Evolutionary conservation across 2,113 vertebrate genomes (phyloP).

Genomic region (Microtus montanus): DNA sequence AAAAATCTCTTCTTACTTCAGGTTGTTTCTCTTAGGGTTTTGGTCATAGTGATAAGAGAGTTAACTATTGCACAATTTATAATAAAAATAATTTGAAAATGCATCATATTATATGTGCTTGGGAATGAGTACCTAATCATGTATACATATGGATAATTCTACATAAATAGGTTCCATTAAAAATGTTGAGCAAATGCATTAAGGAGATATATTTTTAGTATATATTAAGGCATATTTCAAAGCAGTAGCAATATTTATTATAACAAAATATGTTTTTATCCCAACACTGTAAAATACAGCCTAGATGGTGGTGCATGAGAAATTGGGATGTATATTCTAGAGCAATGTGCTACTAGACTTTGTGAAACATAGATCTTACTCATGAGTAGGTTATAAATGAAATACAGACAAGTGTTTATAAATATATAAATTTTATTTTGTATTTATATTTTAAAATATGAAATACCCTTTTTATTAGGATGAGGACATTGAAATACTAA

Average conservation of each 20-base stretch:
- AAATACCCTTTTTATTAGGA: background rate
- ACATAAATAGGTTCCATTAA: background rate
- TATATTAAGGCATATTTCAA: background rate
- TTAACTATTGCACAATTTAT: background rate
- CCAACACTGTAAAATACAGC: background rate
- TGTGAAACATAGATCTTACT: background rate
- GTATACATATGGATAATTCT: background rate
- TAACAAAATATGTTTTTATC: background rate
- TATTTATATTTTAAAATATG: too few species aligned
- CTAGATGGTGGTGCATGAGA: background rate
- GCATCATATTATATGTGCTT: background rate
- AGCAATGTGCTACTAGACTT: background rate
- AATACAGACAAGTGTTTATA: background rate
- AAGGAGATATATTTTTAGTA: background rate
- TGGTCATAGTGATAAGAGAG: background rate
- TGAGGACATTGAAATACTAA: background rate
- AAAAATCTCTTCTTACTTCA: background rate
- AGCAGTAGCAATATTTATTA: background rate
- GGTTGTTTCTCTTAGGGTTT: background rate
- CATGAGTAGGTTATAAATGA: background rate
- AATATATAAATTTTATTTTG: background rate
- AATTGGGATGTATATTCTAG: background rate
- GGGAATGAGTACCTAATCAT: background rate
- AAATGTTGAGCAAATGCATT: background rate
- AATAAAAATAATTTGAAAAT: background rate